Base-by-base conservation (phyloP, 2,113 vertebrate genomes). In the Oncorhynchus clarkii region DNA sequence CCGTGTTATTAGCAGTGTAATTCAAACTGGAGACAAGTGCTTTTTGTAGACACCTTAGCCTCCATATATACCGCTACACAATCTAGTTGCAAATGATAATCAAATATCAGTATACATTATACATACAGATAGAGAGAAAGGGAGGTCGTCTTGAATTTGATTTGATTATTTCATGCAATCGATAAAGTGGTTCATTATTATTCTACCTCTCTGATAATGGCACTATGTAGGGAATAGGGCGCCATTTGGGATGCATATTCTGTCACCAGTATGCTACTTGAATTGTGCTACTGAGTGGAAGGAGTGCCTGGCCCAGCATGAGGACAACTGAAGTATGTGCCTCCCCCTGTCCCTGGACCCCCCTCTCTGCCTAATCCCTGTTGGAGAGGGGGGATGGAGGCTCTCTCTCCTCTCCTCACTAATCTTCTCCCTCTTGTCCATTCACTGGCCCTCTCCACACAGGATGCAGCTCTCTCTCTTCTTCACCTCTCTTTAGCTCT, bases 31-130 rank as follows among this genome's bases (percentile, higher is more conserved):
- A 82, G 70, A 72, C 7, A 68, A 39, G 68, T 78, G 80, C 73
- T 70, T 84, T 82, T 71, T 81, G 71, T 72, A 64, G 73, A 67
- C 73, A 78, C 82, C 67, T 54, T 77, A 64, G 27, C 76, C 73
- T 72, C 82, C 74, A 59, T 13, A 67, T 75, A 27, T 27, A 54
- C 11, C 70, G n/a, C 59, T 18, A 20, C 67, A 34, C 67, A 27
- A 67, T 67, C 65, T 29, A 27, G 13, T 26, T 16, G 16, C 18
- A 4, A 68, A 68, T 45, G 5, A 31, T 67, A 5, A 67, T 26
- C 65, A 67, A 66, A 66, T 27, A 66, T 29, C 12, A 14, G 22
- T 66, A 13, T 12, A 5, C n/a, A 27, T 66, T 66, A 5, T 14
- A 66, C 64, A 24, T 24, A 29, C 14, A 20, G 54, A 57, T 20